Conservation (phyloP, 2,888 invertebrate genomes). For the Spisula subtruncata region DNA sequence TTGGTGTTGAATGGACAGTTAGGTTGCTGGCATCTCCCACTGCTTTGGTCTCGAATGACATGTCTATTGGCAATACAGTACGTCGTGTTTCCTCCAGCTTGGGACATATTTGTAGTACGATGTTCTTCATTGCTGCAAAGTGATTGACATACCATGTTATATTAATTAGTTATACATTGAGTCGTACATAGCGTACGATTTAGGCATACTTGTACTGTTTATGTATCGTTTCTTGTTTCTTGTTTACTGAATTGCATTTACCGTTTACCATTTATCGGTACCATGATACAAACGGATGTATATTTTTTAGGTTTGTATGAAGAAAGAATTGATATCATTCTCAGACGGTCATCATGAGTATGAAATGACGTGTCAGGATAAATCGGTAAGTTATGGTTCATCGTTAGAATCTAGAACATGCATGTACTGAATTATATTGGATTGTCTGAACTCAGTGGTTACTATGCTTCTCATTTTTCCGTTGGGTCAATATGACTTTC, state of each 20-base stretch:
- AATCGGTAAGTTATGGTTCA: slow-evolving; percentile 38
- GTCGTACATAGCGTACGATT: background rate
- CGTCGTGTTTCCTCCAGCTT: too few species aligned
- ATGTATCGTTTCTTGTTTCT: background rate
- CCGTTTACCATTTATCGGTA: background rate
- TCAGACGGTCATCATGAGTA: slow-evolving; percentile 65
- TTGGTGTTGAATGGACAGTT: too few species aligned
- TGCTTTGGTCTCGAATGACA: background rate
- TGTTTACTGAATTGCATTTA: background rate
- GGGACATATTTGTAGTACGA: too few species aligned
- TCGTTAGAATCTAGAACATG: background rate
- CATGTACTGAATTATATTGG: background rate
- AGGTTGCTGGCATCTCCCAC: background rate
- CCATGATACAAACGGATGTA: background rate
- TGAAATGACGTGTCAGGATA: slow-evolving; percentile 54
- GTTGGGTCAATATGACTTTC: too few species aligned
- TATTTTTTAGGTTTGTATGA: slow-evolving; percentile 60
- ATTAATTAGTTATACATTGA: background rate
- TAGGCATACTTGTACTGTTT: background rate
- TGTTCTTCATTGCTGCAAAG: too few species aligned
- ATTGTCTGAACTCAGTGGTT: too few species aligned
- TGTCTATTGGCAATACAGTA: too few species aligned
- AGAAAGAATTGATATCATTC: slow-evolving; percentile 57
- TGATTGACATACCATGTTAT: too few species aligned
- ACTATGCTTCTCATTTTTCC: too few species aligned